phyloP scores from a whole-genome alignment of 2,888 invertebrate species.

The Odontocerum albicorne region DNA sequence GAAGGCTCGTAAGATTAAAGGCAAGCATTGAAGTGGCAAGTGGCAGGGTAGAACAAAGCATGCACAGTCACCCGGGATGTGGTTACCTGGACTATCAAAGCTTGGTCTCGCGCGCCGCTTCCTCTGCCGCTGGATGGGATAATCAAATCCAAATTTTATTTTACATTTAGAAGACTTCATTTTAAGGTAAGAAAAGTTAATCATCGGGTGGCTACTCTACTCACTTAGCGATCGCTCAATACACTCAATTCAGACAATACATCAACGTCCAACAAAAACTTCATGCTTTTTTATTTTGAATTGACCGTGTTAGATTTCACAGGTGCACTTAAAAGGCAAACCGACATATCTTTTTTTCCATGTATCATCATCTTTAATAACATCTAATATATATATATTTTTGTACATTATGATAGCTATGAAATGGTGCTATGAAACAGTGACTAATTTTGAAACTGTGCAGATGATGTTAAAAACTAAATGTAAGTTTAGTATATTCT shows the following conservation, averaged over 20 bases:
- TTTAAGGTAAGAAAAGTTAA: slow-evolving; percentile 24
- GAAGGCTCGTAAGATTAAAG: no score
- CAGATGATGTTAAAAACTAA: no score
- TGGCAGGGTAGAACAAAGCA: slow-evolving; percentile 2
- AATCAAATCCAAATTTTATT: slow-evolving; percentile 34
- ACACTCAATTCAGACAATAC: slow-evolving; percentile 22
- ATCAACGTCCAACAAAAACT: slow-evolving; percentile 16
- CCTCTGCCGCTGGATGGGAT: slow-evolving; percentile 60
- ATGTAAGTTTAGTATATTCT: no score
- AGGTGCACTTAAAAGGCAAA: slow-evolving; percentile 19
- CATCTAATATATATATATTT: no score
- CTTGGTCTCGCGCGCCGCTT: slow-evolving; percentile 61
- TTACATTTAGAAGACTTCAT: slow-evolving; percentile 30
- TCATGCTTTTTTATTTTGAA: slow-evolving; percentile 23
- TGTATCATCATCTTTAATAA: neutral
- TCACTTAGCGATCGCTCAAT: slow-evolving; percentile 21
- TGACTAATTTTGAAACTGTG: no score
- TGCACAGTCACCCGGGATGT: slow-evolving; percentile 5
- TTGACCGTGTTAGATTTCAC: slow-evolving; percentile 16
- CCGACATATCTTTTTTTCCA: neutral
- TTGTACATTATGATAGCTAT: no score
- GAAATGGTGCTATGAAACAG: no score
- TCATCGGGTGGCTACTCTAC: slow-evolving; percentile 18
- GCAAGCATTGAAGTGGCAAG: no score
- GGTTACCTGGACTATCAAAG: slow-evolving; percentile 61